Percentiles rank a stretch among this genome's conserved stretches.
Conservation (phyloP, 2,797 vertebrate species). For the Arnoldichthys spilopterus region DNA sequence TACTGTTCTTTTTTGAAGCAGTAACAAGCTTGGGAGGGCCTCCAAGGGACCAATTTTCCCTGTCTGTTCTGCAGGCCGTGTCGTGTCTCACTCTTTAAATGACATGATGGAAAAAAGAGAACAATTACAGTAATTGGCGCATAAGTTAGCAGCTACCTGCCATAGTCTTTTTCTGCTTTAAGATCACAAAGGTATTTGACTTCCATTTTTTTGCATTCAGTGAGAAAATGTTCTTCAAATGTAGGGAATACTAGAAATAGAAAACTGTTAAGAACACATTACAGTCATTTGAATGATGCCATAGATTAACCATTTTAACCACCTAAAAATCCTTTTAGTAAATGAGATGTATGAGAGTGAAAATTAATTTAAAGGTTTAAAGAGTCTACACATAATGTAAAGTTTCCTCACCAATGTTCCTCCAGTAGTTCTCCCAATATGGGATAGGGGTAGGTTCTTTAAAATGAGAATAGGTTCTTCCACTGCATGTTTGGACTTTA, state of each 20-base stretch:
- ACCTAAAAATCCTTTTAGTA: too few species aligned
- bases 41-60: constrained; percentile 69
- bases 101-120: constrained; percentile 20
- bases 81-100: constrained; percentile 57
- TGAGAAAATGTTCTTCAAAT: constrained; percentile 10
- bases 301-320: too few species aligned
- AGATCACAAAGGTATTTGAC: constrained; percentile 33
- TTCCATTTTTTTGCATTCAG: constrained; percentile 39
- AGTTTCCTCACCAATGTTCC: too few species aligned
- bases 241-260: background rate
- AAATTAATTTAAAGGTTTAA: background rate
- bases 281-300: too few species aligned
- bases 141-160: constrained; percentile 57
- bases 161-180: constrained; percentile 13
- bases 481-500: too few species aligned
- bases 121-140: constrained; percentile 61
- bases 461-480: too few species aligned
- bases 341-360: too few species aligned
- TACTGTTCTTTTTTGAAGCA: constrained; percentile 21
- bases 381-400: too few species aligned
- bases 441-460: too few species aligned
- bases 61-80: constrained; percentile 55
- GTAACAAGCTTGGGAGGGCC: constrained; percentile 58
- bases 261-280: background rate
- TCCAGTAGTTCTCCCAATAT: too few species aligned